Evolutionary conservation across 92 coral and sea anemone species (phyloP).

Genomic region (Pocillopora meandrina): DNA sequence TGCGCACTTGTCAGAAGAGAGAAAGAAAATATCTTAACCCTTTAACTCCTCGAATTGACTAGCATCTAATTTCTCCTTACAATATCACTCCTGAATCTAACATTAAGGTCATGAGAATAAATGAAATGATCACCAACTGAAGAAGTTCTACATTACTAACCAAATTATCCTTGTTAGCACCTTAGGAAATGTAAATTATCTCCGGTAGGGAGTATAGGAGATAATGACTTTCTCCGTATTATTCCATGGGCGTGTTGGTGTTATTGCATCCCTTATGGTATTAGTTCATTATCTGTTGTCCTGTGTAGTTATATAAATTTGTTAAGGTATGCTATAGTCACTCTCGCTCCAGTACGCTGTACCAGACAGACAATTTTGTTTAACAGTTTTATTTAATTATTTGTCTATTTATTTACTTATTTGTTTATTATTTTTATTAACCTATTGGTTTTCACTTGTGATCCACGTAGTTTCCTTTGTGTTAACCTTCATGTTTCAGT

Average conservation of each 20-base stretch:
- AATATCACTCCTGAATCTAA: too few relatives aligned
- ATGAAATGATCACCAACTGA: neutral
- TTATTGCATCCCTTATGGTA: neutral
- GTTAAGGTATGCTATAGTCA: neutral
- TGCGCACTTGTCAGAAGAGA: too few relatives aligned
- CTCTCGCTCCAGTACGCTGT: constrained; percentile 2
- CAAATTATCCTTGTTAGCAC: too few relatives aligned
- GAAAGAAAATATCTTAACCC: too few relatives aligned
- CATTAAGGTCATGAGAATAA: too few relatives aligned
- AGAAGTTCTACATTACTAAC: too few relatives aligned
- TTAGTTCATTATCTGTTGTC: neutral
- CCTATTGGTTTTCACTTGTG: neutral
- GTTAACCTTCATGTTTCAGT: neutral
- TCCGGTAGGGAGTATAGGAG: neutral
- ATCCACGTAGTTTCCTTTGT: neutral
- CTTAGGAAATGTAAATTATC: neutral
- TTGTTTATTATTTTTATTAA: neutral
- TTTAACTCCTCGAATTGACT: too few relatives aligned
- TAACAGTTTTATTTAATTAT: neutral
- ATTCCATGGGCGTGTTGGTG: constrained; percentile 2
- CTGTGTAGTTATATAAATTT: neutral
- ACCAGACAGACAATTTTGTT: constrained; percentile 4
- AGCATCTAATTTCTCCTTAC: too few relatives aligned
- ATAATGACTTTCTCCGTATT: constrained; percentile 13
- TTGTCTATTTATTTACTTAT: too few relatives aligned